These are phyloP conservation scores for Pica pica DNA, from an alignment of 2,113 vertebrate species.

Conservation along the genomic window DNA sequence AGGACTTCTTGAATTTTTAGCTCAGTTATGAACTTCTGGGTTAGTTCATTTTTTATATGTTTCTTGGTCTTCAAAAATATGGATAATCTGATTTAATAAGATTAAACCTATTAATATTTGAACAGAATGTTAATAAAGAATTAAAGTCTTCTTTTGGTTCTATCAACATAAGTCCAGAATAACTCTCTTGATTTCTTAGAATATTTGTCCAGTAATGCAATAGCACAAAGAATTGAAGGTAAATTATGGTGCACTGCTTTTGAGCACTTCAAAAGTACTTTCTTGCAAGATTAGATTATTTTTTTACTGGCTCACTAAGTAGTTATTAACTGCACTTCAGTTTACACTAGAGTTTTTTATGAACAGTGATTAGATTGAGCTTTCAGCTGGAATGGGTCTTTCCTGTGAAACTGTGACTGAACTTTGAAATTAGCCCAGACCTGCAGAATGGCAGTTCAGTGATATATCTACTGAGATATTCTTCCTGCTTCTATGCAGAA, in stretches of 20 bases:
- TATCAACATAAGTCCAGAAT: background rate
- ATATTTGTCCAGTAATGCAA: background rate
- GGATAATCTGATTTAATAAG: background rate
- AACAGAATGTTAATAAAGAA: background rate
- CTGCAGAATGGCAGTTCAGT: background rate
- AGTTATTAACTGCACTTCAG: background rate
- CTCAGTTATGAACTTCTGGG: background rate
- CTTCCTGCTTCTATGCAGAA: background rate
- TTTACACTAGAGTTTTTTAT: background rate
- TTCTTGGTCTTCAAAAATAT: background rate
- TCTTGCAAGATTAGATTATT: background rate
- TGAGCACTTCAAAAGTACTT: background rate
- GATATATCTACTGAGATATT: background rate
- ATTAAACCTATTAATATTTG: background rate
- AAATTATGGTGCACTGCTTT: background rate
- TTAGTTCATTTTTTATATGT: background rate
- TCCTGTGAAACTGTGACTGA: background rate
- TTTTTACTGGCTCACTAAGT: background rate
- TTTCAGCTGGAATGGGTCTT: background rate
- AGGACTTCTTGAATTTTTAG: background rate
- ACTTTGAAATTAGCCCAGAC: background rate
- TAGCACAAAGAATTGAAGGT: background rate
- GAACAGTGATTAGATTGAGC: background rate
- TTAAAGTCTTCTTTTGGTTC: background rate
- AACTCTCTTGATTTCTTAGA: background rate